A percentile compares a stretch with the other conserved stretches of the same genome.
phyloP scores from a whole-genome alignment of 2,113 vertebrate species.

The Tricholaema leucomelas region DNA sequence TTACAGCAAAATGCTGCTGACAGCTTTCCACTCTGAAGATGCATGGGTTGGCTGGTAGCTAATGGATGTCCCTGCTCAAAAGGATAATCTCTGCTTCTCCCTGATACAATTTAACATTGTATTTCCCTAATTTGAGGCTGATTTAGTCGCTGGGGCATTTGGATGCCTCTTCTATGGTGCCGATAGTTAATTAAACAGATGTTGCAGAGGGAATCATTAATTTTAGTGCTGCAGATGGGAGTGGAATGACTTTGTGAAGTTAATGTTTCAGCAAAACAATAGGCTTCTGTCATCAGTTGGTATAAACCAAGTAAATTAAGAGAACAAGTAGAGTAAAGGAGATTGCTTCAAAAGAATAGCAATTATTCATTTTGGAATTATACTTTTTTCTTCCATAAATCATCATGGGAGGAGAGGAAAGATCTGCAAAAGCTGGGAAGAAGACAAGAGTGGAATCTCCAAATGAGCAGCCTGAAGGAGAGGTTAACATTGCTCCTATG shows the following conservation, averaged over 20 bases:
- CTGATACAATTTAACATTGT: slow-evolving; percentile 81
- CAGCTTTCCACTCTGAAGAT: slow-evolving; percentile 75
- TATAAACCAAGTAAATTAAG: slow-evolving; percentile 84
- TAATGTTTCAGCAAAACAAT: slow-evolving; percentile 88
- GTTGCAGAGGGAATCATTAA: slow-evolving; percentile 86
- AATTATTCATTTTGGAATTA: slow-evolving; percentile 71
- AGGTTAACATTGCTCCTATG: accelerated
- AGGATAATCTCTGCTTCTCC: slow-evolving; percentile 80
- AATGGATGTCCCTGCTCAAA: slow-evolving; percentile 76
- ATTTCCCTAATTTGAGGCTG: slow-evolving; percentile 84
- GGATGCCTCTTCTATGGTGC: slow-evolving; percentile 80
- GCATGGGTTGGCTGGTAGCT: slow-evolving; percentile 73
- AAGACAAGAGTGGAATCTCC: neutral
- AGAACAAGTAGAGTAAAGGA: slow-evolving; percentile 74
- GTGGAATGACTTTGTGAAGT: slow-evolving; percentile 84
- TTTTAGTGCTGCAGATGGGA: slow-evolving; percentile 85
- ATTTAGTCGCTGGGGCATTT: slow-evolving; percentile 84
- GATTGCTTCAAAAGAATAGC: slow-evolving; percentile 65
- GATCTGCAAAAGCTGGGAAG: neutral
- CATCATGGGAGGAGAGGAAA: neutral
- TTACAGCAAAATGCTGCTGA: slow-evolving; percentile 56
- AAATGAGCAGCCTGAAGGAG: neutral
- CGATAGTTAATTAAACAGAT: slow-evolving; percentile 87
- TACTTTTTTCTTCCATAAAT: neutral
- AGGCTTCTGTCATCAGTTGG: slow-evolving; percentile 83